Percentiles rank a stretch among this genome's conserved stretches.
Conservation (phyloP, 2,113 vertebrate genomes). For the Heterotis niloticus region DNA sequence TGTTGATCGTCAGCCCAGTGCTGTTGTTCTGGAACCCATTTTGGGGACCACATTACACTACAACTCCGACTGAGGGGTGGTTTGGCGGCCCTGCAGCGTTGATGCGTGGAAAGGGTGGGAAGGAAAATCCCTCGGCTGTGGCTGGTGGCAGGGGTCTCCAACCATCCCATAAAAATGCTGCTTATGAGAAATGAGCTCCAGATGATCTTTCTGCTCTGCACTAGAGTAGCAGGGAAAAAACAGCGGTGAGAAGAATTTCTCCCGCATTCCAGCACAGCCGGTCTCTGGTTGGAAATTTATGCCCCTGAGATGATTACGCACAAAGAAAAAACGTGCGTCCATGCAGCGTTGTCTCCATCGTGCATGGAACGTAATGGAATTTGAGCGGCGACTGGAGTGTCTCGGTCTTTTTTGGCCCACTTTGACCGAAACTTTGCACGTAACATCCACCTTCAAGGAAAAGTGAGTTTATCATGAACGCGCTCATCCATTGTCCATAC, state of each 20-base stretch:
- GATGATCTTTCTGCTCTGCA: constrained; percentile 18
- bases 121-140: constrained; percentile 25
- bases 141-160: constrained; percentile 21
- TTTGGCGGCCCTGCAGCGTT: constrained; percentile 5
- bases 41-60: background rate
- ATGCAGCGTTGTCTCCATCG: background rate
- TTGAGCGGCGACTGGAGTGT: background rate
- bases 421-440: no score
- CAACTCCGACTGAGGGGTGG: background rate
- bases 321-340: background rate
- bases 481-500: no score
- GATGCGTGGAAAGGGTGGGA: constrained; percentile 30
- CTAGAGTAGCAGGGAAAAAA: constrained; percentile 14
- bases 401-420: background rate
- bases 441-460: no score
- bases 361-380: background rate
- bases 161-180: constrained; percentile 16
- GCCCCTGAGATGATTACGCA: background rate
- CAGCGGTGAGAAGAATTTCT: constrained; percentile 12
- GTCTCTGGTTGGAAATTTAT: constrained; percentile 11
- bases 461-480: no score
- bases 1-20: constrained; percentile 43
- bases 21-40: constrained; percentile 23
- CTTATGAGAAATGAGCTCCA: constrained; percentile 27
- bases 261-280: constrained; percentile 10